Evolutionary conservation across 2,797 vertebrate species (phyloP), one percentile per base, ranked within the genome.

Genomic region (Molossus alvarezi): DNA sequence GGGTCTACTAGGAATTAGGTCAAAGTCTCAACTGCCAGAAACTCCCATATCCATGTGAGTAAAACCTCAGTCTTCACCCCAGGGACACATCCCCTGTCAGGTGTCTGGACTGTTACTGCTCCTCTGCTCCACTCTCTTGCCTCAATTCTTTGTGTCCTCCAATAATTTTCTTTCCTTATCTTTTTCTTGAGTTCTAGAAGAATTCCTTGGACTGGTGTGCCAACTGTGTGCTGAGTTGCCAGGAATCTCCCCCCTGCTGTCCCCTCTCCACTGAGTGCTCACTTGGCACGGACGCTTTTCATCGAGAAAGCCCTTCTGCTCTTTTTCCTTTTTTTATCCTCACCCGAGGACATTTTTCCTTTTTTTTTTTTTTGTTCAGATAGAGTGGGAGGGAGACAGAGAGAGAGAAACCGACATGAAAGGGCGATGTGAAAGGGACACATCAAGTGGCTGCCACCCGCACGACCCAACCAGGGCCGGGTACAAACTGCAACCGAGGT

Each of bases 111-210:
- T 57, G 37, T 18, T 23, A 33, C 3, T 48, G 27, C 4, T 23
- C 41, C 60, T 72, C 45, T 82, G 57, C 27, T 90, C 9, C 51
- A 20, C 9, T 53, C 57, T 64, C 27, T 81, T 37, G 1, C 17
- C 18, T 10, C 18, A 25, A 0, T 33, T 65, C 55, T 90, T 45
- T 62, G 27, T 25, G 27, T 37, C 20, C 4, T 33, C 23, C 88
- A n/a, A 21, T 11, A 29, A 65, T 58, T 88, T 75, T 37, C 41
- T 60, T 13, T 58, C 80, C 17, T 72, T 55, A 14, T 17, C 23
- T 58, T 91, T 72, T 88, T 33, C 65, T 60, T 51, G 11, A 58
- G n/a, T 76, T 95, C 57, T 82, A 27, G 27, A 71, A 48, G 75
- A 48, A 23, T 51, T 72, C 51, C 65, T 71, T 4, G 20, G 10